Conservation (phyloP, 2,797 vertebrate genomes). For the Catamblyrhynchus diadema region DNA sequence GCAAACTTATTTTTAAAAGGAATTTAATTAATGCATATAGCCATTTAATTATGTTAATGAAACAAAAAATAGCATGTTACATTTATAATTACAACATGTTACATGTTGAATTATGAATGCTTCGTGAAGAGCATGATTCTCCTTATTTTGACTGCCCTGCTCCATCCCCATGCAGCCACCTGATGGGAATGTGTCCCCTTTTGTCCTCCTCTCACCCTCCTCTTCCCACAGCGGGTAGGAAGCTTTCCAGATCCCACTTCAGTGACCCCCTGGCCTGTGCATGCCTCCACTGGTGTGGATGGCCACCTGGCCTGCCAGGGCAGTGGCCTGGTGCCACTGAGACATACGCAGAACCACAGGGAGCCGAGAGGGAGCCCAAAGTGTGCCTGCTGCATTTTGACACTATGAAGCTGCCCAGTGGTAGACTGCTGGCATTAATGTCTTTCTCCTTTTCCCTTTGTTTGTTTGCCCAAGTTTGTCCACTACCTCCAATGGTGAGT, state of each 20-base stretch:
- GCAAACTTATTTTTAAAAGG: neutral
- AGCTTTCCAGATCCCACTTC: neutral
- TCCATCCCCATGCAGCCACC: neutral
- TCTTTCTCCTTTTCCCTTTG: constrained; percentile 6
- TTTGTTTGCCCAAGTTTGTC: constrained; percentile 78
- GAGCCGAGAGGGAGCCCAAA: neutral
- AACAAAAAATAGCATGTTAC: neutral
- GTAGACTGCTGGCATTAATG: neutral
- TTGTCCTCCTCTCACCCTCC: neutral
- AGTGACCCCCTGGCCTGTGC: neutral
- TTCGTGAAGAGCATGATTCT: neutral
- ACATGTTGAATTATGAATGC: neutral
- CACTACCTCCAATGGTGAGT: constrained; percentile 83
- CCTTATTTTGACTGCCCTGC: neutral
- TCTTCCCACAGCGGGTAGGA: neutral
- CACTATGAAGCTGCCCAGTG: neutral
- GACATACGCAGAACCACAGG: neutral
- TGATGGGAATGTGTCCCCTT: neutral
- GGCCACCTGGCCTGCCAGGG: neutral
- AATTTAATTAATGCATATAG: neutral
- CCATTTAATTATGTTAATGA: neutral
- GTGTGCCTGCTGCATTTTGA: neutral
- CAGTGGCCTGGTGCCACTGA: neutral
- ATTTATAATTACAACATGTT: too few relatives aligned
- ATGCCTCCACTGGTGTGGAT: neutral